Conservation (phyloP, 2,113 vertebrate genomes). For the Astur gentilis region DNA sequence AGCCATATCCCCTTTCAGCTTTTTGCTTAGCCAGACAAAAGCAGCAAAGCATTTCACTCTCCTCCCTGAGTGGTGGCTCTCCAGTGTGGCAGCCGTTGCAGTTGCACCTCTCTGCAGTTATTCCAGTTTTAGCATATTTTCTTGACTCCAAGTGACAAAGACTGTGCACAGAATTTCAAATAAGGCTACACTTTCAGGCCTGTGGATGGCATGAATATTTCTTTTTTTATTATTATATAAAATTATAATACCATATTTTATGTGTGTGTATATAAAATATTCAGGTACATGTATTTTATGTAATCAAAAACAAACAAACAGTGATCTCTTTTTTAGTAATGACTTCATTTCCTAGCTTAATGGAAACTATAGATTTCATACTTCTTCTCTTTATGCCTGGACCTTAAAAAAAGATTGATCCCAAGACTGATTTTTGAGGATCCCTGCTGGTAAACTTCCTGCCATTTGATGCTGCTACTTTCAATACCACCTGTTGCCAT, state of each 20-base stretch:
- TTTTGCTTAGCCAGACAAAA: constrained; percentile 1
- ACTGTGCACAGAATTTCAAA: not conserved
- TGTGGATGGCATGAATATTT: not conserved
- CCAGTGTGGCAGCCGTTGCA: not conserved
- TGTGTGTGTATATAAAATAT: not conserved
- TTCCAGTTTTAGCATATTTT: not conserved
- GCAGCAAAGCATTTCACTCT: not conserved
- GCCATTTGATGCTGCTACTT: not conserved
- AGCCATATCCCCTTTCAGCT: not conserved
- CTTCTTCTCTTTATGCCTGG: not conserved
- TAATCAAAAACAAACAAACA: fast-evolving
- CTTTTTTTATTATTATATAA: not conserved
- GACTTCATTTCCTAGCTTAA: not conserved
- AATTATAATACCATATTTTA: not conserved
- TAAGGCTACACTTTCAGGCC: not conserved
- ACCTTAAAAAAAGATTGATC: not conserved
- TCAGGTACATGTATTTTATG: not conserved
- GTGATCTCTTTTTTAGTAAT: not conserved
- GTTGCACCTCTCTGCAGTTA: not conserved
- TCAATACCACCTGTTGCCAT: constrained; percentile 7
- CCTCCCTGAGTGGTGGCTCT: not conserved
- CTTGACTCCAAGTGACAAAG: not conserved
- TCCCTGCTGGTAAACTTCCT: not conserved
- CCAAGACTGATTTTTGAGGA: not conserved
- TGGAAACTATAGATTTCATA: not conserved